These are phyloP conservation scores for Bujurquina vittata DNA, from an alignment of 2,113 vertebrate species.

Conservation along the genomic window DNA sequence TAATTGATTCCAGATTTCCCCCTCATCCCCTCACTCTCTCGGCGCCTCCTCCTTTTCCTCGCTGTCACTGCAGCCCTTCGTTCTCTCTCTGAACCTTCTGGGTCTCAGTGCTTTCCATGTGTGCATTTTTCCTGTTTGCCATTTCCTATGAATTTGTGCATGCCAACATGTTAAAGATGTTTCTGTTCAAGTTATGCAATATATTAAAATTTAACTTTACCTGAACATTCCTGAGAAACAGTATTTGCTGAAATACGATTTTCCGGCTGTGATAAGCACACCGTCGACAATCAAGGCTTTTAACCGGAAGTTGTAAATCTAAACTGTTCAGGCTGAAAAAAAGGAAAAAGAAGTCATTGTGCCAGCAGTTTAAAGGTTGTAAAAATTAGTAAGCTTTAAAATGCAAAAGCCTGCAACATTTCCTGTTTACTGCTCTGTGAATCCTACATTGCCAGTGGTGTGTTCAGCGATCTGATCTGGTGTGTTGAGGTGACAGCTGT, in stretches of 20 bases:
- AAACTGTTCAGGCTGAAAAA: slow-evolving; percentile 9
- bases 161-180: background rate
- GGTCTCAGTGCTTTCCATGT: slow-evolving; percentile 50
- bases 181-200: background rate
- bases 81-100: slow-evolving; percentile 41
- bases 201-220: background rate
- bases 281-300: background rate
- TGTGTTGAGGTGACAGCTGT: slow-evolving; percentile 34
- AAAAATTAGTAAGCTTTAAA: slow-evolving; percentile 15
- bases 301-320: slow-evolving; percentile 40
- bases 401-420: slow-evolving; percentile 23
- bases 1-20: slow-evolving; percentile 81
- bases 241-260: background rate
- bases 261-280: background rate
- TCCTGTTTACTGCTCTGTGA: slow-evolving; percentile 25
- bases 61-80: slow-evolving; percentile 56
- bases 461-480: background rate
- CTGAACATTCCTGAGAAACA: background rate
- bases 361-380: background rate
- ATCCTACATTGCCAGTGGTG: background rate
- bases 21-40: slow-evolving; percentile 56
- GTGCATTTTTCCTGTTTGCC: slow-evolving; percentile 1
- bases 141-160: background rate
- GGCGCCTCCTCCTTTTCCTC: slow-evolving; percentile 27
- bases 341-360: slow-evolving; percentile 7